Evolutionary conservation across 2,888 invertebrate species (phyloP).

Genomic region (Steinernema carpocapsae): DNA sequence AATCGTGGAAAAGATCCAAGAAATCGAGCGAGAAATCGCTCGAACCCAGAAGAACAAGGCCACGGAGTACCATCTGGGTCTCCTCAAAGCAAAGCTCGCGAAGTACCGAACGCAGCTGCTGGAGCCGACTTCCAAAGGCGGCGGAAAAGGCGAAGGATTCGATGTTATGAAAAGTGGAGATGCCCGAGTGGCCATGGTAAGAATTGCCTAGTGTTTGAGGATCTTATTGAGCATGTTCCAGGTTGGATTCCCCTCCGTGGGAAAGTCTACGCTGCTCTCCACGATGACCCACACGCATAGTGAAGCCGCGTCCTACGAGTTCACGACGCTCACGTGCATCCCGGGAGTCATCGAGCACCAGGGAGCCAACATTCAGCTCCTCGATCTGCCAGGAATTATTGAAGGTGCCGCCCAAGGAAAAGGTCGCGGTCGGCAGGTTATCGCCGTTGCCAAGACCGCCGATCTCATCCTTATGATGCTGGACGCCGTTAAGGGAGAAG

Average conservation of each 20-base stretch:
- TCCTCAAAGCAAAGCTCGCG: slow-evolving; percentile 91
- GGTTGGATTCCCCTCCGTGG: slow-evolving; percentile 97
- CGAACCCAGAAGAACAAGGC: slow-evolving; percentile 99
- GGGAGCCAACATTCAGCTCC: slow-evolving; percentile 95
- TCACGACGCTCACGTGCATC: slow-evolving; percentile 97
- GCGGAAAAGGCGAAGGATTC: slow-evolving; percentile 86
- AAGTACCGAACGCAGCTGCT: slow-evolving; percentile 91
- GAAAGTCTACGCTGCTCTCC: slow-evolving; percentile 94
- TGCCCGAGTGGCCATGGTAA: slow-evolving; percentile 75
- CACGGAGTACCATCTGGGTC: slow-evolving; percentile 96
- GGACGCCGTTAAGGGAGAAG: slow-evolving; percentile 96
- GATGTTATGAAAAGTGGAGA: slow-evolving; percentile 99
- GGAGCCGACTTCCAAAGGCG: slow-evolving; percentile 88
- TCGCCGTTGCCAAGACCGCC: slow-evolving; percentile 96
- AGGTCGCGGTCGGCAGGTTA: slow-evolving; percentile 77
- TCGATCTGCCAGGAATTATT: slow-evolving; percentile 98
- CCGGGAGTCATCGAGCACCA: slow-evolving; percentile 95
- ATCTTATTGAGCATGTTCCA: slow-evolving; percentile 78
- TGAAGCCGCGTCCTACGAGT: slow-evolving; percentile 96
- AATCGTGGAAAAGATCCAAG: slow-evolving; percentile 96
- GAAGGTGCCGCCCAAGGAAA: slow-evolving; percentile 91
- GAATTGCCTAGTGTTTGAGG: neutral
- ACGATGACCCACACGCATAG: slow-evolving; percentile 94
- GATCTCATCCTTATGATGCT: slow-evolving; percentile 98
- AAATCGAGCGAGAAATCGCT: slow-evolving; percentile 98